Conservation (phyloP, 2,797 vertebrate species). For the Sarcoramphus papa region DNA sequence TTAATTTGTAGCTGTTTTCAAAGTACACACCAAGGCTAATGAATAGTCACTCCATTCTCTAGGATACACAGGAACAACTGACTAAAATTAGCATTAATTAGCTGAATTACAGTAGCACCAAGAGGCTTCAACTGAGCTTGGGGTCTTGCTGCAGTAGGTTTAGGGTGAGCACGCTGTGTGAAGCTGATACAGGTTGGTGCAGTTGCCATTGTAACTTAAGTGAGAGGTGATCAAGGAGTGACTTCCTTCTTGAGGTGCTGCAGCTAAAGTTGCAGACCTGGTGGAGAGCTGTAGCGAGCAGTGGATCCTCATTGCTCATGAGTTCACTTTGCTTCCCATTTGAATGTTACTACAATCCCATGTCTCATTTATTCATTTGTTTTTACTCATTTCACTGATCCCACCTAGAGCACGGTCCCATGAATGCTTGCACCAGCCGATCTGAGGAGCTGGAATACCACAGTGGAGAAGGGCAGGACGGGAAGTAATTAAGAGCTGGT, state of each 20-base stretch:
- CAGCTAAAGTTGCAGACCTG: not conserved
- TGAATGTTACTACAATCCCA: not conserved
- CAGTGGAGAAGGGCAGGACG: not conserved
- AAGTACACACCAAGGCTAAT: slow-evolving; percentile 47
- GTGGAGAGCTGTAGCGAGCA: not conserved
- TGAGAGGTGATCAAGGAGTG: not conserved
- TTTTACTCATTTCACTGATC: not conserved
- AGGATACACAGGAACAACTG: slow-evolving; percentile 4
- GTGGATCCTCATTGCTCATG: not conserved
- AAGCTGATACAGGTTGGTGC: not conserved
- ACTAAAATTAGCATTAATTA: slow-evolving; percentile 51
- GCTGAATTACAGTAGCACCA: not conserved
- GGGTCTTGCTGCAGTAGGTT: not conserved
- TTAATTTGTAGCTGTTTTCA: slow-evolving; percentile 57
- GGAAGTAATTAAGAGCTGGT: not conserved
- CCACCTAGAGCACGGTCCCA: not conserved
- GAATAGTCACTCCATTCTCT: slow-evolving; percentile 31
- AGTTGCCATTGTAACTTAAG: not conserved
- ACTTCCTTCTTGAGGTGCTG: not conserved
- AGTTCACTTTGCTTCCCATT: not conserved
- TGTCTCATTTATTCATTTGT: not conserved
- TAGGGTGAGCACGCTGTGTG: not conserved
- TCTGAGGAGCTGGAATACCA: not conserved
- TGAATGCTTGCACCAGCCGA: not conserved
- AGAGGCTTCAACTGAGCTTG: not conserved